A percentile compares a stretch with the other conserved stretches of the same genome.
Conservation (phyloP, 2,113 vertebrate species). For the Sigmodon hispidus region DNA sequence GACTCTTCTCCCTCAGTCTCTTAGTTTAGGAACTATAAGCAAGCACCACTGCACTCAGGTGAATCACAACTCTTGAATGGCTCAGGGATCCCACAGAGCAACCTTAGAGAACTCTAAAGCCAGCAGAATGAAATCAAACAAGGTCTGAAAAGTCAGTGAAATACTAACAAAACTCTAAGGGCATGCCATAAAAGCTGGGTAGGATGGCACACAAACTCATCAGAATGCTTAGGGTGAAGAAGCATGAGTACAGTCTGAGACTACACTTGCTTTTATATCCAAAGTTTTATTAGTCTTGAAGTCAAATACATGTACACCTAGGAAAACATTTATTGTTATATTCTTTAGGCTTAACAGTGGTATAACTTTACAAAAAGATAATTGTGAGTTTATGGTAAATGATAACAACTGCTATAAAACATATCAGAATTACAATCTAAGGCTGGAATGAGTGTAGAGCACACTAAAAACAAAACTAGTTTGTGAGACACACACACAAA, state of each 20-base stretch:
- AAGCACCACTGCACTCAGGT: not conserved
- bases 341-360: constrained; percentile 17
- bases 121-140: constrained; percentile 42
- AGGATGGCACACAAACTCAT: not conserved
- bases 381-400: constrained; percentile 20
- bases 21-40: not conserved
- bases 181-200: not conserved
- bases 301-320: not conserved
- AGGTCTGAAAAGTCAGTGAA: constrained; percentile 48
- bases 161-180: constrained; percentile 25
- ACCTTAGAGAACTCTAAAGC: constrained; percentile 31
- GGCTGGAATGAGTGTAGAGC: too few relatives aligned
- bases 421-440: constrained; percentile 4
- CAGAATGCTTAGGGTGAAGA: constrained; percentile 19
- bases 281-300: constrained; percentile 31
- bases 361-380: not conserved
- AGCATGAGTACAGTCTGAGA: constrained; percentile 42
- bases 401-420: constrained; percentile 36
- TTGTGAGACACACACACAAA: constrained; percentile 31
- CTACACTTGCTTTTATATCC: not conserved
- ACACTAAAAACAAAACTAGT: not conserved
- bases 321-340: constrained; percentile 46
- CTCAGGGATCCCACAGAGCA: not conserved
- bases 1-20: not conserved
- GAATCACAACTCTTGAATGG: constrained; percentile 5